Evolutionary conservation across 2,113 vertebrate species (phyloP).

Genomic region (Hepsetus odoe): DNA sequence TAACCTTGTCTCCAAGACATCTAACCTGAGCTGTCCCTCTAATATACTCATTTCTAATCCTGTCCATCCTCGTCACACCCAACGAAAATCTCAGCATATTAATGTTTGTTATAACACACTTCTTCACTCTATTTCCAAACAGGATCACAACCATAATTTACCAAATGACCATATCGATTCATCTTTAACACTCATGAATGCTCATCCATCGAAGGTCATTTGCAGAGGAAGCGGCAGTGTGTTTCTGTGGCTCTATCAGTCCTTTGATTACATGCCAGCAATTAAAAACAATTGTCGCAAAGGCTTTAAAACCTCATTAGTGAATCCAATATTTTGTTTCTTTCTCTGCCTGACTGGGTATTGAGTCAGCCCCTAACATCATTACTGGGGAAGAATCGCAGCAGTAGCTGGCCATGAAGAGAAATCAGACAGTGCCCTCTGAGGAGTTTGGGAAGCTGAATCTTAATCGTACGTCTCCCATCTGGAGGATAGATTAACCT

Average conservation of each 20-base stretch:
- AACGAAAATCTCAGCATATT: too few species aligned
- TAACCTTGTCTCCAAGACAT: too few species aligned
- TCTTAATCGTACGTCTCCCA: constrained; percentile 51
- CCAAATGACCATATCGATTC: background rate
- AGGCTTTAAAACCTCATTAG: constrained; percentile 51
- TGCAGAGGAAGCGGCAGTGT: background rate
- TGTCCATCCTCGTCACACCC: too few species aligned
- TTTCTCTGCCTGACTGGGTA: constrained; percentile 45
- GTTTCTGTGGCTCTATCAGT: constrained; percentile 11
- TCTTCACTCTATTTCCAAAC: too few species aligned
- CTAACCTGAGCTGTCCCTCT: too few species aligned
- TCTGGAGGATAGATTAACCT: constrained; percentile 49
- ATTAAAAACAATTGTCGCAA: constrained; percentile 43
- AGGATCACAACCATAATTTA: background rate
- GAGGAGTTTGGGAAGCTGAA: constrained; percentile 36
- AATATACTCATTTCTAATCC: too few species aligned
- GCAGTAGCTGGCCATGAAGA: constrained; percentile 8
- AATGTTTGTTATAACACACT: too few species aligned
- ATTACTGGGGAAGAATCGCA: constrained; percentile 41
- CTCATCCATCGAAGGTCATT: background rate
- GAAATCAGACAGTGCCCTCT: constrained; percentile 29
- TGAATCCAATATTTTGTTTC: constrained; percentile 48
- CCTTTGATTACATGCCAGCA: constrained; percentile 45
- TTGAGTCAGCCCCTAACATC: constrained; percentile 46
- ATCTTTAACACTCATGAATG: background rate